Conservation (phyloP, 2,888 invertebrate species). For the Platycnemis pennipes region DNA sequence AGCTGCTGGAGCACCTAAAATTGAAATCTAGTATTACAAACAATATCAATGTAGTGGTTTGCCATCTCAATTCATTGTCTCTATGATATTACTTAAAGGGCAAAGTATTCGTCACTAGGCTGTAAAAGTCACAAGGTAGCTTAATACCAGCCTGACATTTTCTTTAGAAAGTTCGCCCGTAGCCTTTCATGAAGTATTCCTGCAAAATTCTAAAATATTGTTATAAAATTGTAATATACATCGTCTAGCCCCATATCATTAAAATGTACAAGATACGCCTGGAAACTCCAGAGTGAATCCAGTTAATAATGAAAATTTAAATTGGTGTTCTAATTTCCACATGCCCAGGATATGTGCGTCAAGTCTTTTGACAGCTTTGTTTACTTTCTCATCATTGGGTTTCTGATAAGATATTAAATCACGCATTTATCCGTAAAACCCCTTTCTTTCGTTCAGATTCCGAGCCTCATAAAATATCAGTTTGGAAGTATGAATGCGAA, state of each 20-base stretch:
- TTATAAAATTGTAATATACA: not conserved
- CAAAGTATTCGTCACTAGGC: not conserved
- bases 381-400: not conserved
- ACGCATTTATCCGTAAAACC: not conserved
- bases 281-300: not conserved
- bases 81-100: slow-evolving; percentile 4
- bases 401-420: not conserved
- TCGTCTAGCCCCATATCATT: no score
- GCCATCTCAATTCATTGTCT: not conserved
- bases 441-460: not conserved
- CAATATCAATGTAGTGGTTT: not conserved
- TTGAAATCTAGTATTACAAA: no score
- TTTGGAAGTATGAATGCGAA: not conserved
- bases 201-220: not conserved
- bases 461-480: not conserved
- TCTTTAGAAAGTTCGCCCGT: not conserved
- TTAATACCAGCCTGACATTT: slow-evolving; percentile 49
- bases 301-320: not conserved
- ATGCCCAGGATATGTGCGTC: not conserved
- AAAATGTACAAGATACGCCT: no score
- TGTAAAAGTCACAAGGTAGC: slow-evolving; percentile 17
- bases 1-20: no score
- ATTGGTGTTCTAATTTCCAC: not conserved
- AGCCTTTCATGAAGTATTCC: not conserved
- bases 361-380: not conserved